Evolutionary conservation across 2,113 vertebrate genomes (phyloP).

Genomic region (Patagioenas fasciata): DNA sequence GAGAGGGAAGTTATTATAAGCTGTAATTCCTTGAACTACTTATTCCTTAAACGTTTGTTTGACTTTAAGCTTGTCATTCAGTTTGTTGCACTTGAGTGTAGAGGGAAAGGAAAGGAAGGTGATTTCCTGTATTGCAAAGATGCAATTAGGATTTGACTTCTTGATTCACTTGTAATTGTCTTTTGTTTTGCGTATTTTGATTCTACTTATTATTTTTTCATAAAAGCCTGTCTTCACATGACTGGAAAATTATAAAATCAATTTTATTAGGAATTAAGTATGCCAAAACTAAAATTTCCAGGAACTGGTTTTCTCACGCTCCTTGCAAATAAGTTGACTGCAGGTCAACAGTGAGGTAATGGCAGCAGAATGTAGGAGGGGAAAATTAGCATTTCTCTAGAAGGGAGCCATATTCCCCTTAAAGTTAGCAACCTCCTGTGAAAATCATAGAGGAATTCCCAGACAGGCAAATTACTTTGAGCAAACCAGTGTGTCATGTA

Average conservation of each 20-base stretch:
- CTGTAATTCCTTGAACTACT: neutral
- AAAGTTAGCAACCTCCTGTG: constrained; percentile 3
- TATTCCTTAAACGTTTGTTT: neutral
- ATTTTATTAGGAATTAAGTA: neutral
- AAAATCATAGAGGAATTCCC: neutral
- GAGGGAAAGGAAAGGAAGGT: neutral
- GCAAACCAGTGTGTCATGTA: neutral
- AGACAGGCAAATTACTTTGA: neutral
- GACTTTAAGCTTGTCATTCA: neutral
- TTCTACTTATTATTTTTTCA: neutral
- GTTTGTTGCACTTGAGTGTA: neutral
- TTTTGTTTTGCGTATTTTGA: neutral
- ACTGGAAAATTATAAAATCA: neutral
- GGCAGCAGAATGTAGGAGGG: neutral
- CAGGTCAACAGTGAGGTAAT: constrained; percentile 9
- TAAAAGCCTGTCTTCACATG: neutral
- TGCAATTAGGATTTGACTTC: neutral
- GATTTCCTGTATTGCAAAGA: neutral
- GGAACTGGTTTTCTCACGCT: neutral
- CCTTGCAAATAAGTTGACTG: neutral
- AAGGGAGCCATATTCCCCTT: neutral
- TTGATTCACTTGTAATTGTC: neutral
- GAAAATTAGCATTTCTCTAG: neutral
- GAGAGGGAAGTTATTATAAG: neutral
- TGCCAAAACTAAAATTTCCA: neutral